Base-by-base conservation (phyloP, 2,113 vertebrate species). In the Recurvirostra avosetta region DNA sequence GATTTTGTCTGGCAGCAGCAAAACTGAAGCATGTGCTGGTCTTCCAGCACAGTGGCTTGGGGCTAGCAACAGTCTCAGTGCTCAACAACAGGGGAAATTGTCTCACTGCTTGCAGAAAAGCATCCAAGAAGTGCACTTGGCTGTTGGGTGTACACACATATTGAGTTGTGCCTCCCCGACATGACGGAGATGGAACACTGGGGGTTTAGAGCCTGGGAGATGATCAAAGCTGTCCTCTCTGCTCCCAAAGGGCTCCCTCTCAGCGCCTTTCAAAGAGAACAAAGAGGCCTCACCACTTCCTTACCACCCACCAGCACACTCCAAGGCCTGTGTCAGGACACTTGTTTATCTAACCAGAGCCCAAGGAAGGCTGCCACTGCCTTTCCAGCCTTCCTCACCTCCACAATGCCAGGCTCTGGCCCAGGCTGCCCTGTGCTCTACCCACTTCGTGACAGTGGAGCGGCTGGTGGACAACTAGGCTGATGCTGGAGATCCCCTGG, bases 171-270 rank as follows among this genome's bases (percentile, higher is more conserved):
- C 20, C 83, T 87, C 74, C 50, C 38, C 3, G 2, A 72, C 15
- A 2, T 26, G 58, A 36, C 70, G 78, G 62, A 82, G 52, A 84
- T 49, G 25, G 65, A 93, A 74, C 41, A 20, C 16, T 74, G 59
- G 16, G 61, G 20, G 26, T 25, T 96, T 85, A 85, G 38, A 34
- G 32, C n/a, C 63, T 74, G 26, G 23, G 73, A 75, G 61, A 10
- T 22, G 73, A 96, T 78, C 76, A 92, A 94, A 95, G 89, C 49
- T 63, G 53, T 72, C 65, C 65, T 52, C 65, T 23, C 47, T 67
- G 65, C 71, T 81, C 76, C 91, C 52, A 58, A 59, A 29, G 68
- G 80, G 61, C 56, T 91, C 77, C 72, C 56, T 40, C 32, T 49
- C 65, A 56, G 76, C 2, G 0, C 22, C n/a, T 86, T 85, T 81